phyloP scores from a whole-genome alignment of 2,888 invertebrate species.

The Tigriopus californicus region DNA sequence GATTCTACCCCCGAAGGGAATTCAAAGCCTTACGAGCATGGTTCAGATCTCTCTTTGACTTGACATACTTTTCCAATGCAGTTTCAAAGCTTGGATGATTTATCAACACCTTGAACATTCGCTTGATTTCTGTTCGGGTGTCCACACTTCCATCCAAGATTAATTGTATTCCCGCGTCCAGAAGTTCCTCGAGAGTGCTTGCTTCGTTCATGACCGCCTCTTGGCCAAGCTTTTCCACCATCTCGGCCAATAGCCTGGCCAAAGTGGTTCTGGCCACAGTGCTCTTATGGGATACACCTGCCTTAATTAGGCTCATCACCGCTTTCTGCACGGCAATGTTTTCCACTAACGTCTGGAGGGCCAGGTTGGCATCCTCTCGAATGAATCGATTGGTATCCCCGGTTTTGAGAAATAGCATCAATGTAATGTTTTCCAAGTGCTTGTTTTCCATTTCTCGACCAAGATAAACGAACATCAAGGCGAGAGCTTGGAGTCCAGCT shows the following conservation, averaged over 20 bases:
- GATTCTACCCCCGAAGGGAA: no score
- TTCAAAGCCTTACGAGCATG: no score
- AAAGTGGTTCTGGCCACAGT: slow-evolving; percentile 65
- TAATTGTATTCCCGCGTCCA: not conserved
- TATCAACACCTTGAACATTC: not conserved
- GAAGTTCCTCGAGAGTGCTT: not conserved
- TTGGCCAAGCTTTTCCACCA: slow-evolving; percentile 25
- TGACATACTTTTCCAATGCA: no score
- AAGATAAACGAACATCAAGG: slow-evolving; percentile 47
- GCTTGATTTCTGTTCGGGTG: not conserved
- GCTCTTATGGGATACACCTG: slow-evolving; percentile 48
- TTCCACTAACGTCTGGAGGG: slow-evolving; percentile 61
- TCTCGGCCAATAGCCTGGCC: slow-evolving; percentile 48
- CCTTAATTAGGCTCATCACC: slow-evolving; percentile 30
- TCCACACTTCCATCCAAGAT: not conserved
- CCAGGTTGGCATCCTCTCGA: slow-evolving; percentile 63
- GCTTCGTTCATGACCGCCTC: not conserved
- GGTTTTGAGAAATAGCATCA: slow-evolving; percentile 60
- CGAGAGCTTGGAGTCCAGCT: slow-evolving; percentile 61
- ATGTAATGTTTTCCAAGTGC: slow-evolving; percentile 69
- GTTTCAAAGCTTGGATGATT: not conserved
- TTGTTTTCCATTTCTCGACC: slow-evolving; percentile 28
- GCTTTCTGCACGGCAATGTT: slow-evolving; percentile 38
- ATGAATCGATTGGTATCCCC: slow-evolving; percentile 88
- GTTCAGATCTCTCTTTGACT: no score